Conservation (phyloP, 2,888 invertebrate genomes). For the Cyrtodaria siliqua region DNA sequence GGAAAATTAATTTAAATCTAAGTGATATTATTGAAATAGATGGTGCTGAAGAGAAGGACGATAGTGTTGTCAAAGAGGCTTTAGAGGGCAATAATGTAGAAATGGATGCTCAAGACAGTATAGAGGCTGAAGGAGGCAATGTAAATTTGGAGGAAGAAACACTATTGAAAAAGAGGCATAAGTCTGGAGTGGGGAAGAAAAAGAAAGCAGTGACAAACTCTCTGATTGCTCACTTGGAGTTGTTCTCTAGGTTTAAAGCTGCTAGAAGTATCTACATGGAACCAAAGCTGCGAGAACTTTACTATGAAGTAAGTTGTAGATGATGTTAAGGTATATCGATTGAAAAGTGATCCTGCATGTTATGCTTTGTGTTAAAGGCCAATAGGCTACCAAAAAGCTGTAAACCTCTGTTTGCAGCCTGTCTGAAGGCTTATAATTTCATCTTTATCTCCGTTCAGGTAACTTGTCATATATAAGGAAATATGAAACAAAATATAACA, state of each 20-base stretch:
- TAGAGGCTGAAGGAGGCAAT: conserved; percentile 7
- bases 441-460: too few relatives aligned
- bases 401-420: too few relatives aligned
- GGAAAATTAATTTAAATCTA: too few relatives aligned
- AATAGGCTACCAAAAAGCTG: too few relatives aligned
- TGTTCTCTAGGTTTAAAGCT: conserved; percentile 93
- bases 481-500: too few relatives aligned
- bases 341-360: too few relatives aligned
- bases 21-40: not conserved
- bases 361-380: too few relatives aligned
- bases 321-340: too few relatives aligned
- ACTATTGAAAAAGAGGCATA: conserved; percentile 1
- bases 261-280: conserved; percentile 93
- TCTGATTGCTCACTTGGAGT: conserved; percentile 87
- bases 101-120: conserved; percentile 8
- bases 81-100: not conserved
- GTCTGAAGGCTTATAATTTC: too few relatives aligned
- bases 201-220: conserved; percentile 67
- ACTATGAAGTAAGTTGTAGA: conserved; percentile 79
- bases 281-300: conserved; percentile 89
- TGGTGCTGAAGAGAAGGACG: conserved; percentile 20
- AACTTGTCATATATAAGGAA: too few relatives aligned
- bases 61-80: conserved; percentile 31
- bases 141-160: not conserved
- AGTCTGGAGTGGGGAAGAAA: conserved; percentile 18